phyloP scores from a whole-genome alignment of 2,888 invertebrate genomes.

The Drosophila birchii region DNA sequence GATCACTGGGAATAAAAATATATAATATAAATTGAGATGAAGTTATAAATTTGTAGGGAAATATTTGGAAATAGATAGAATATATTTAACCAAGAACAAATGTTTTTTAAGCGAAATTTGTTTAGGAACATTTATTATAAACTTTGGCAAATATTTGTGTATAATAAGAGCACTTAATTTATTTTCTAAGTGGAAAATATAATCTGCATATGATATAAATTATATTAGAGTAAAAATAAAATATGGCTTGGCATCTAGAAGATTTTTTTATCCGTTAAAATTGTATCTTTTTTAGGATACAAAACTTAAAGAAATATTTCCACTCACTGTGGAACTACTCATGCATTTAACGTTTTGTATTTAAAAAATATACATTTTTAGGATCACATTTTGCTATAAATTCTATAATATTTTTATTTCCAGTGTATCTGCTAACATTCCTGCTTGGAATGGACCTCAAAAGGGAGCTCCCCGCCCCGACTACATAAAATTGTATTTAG shows the following conservation, averaged over 20 bases:
- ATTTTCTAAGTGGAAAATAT: no score
- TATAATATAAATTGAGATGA: not conserved
- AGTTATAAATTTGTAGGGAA: no score
- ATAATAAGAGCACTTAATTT: not conserved
- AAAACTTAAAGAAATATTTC: no score
- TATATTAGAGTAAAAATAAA: no score
- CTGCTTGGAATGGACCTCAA: slow-evolving; percentile 52
- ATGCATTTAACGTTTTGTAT: not conserved
- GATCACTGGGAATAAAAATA: not conserved
- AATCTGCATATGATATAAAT: no score
- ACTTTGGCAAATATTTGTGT: not conserved
- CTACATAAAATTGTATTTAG: slow-evolving; percentile 84
- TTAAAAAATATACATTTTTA: not conserved
- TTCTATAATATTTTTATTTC: not conserved
- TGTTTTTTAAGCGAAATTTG: no score
- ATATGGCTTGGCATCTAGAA: no score
- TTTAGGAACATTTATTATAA: no score
- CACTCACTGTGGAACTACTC: not conserved
- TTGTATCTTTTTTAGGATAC: no score
- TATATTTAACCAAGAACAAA: no score
- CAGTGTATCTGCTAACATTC: slow-evolving; percentile 21
- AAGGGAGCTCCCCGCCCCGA: slow-evolving; percentile 47
- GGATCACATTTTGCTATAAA: not conserved
- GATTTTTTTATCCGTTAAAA: no score
- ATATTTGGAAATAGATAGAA: no score